These are phyloP conservation scores for Macaca mulatta DNA, from an alignment of 2,113 vertebrate species.

Conservation along the genomic window DNA sequence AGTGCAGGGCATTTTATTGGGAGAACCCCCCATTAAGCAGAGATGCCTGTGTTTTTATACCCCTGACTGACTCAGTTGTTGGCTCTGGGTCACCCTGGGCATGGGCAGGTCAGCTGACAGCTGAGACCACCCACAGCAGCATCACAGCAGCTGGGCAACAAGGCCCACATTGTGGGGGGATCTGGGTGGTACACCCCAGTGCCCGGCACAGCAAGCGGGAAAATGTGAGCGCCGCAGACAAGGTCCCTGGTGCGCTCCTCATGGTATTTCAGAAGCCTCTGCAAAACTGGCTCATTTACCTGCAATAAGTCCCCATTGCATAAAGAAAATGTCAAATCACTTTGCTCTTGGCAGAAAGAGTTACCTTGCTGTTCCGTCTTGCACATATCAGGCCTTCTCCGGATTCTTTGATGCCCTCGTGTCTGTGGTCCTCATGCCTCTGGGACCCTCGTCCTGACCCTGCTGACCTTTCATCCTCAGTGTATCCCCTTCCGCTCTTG, in stretches of 20 bases:
- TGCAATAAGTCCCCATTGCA: accelerated
- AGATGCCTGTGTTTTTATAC: neutral
- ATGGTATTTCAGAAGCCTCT: neutral
- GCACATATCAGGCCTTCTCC: neutral
- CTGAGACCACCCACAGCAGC: neutral
- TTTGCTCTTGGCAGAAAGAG: neutral
- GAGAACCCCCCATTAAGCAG: neutral
- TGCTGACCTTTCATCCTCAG: too few species aligned
- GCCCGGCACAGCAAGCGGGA: neutral
- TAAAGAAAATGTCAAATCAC: neutral
- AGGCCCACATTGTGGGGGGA: neutral
- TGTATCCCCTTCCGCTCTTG: accelerated
- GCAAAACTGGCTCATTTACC: neutral
- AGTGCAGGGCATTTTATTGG: neutral
- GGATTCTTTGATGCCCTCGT: neutral
- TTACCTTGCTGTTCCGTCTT: accelerated
- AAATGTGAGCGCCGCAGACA: accelerated
- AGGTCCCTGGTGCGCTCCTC: neutral
- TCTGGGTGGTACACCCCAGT: accelerated
- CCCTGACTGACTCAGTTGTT: neutral
- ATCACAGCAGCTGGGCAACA: neutral
- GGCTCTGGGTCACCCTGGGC: neutral
- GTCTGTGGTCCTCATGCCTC: too few species aligned
- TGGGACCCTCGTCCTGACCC: neutral
- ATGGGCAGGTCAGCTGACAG: neutral